Conservation (phyloP, 2,797 vertebrate genomes). For the Netta rufina region DNA sequence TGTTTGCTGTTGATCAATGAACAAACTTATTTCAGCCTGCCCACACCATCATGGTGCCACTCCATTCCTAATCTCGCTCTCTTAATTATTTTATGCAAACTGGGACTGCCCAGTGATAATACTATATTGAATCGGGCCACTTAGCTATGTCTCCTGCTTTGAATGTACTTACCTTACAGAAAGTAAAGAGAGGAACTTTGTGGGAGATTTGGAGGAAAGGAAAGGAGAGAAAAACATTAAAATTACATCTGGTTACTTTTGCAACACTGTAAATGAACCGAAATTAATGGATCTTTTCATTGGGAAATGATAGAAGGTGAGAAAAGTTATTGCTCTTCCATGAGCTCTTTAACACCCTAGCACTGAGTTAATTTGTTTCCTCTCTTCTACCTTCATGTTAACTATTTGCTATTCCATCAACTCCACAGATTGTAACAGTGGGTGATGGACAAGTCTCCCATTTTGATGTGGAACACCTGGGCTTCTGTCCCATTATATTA, state of each 20-base stretch:
- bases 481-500: background rate
- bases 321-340: background rate
- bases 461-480: background rate
- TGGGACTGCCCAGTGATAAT: background rate
- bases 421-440: background rate
- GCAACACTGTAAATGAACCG: background rate
- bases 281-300: background rate
- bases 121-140: background rate
- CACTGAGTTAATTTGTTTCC: background rate
- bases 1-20: background rate
- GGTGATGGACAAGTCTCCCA: background rate
- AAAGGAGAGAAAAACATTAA: background rate
- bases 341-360: background rate
- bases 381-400: background rate
- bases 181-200: background rate
- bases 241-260: background rate
- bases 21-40: background rate
- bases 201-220: background rate
- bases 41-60: background rate
- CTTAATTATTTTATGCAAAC: slow-evolving; percentile 2
- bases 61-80: background rate
- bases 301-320: background rate
- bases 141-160: background rate
- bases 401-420: background rate
- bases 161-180: background rate